phyloP scores from a whole-genome alignment of 2,797 vertebrate species.

The Gymnocypris eckloni region DNA sequence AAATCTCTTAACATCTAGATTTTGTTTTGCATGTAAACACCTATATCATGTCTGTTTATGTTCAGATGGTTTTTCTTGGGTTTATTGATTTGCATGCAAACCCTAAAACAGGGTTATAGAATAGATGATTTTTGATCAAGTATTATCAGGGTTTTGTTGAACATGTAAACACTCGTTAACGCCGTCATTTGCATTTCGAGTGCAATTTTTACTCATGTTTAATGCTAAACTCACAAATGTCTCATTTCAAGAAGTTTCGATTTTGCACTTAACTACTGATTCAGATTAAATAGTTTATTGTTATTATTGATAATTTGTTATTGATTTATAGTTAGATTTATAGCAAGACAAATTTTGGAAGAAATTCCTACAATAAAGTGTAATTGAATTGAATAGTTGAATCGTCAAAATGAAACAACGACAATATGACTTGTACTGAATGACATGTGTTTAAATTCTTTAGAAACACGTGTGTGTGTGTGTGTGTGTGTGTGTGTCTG shows the following conservation, averaged over 20 bases:
- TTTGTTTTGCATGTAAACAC: constrained; percentile 2
- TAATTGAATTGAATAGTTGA: too few species aligned
- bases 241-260: background rate
- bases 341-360: too few species aligned
- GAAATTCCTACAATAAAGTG: too few species aligned
- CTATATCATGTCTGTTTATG: background rate
- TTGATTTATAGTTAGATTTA: too few species aligned
- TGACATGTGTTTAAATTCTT: background rate
- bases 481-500: background rate
- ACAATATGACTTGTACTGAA: background rate
- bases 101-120: background rate
- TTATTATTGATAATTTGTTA: background rate
- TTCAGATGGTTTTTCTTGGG: too few species aligned
- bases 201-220: background rate
- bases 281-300: background rate
- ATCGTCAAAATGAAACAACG: background rate
- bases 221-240: background rate
- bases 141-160: background rate
- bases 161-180: background rate
- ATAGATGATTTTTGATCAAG: background rate
- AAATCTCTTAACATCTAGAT: background rate
- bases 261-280: background rate
- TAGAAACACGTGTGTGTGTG: background rate
- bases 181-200: background rate
- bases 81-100: constrained; percentile 1